Evolutionary conservation across 37 sponge, comb jelly and placozoan species (phyloP), one percentile per base, ranked within the genome.

Genomic region (Diacarnus erythraeanus): DNA sequence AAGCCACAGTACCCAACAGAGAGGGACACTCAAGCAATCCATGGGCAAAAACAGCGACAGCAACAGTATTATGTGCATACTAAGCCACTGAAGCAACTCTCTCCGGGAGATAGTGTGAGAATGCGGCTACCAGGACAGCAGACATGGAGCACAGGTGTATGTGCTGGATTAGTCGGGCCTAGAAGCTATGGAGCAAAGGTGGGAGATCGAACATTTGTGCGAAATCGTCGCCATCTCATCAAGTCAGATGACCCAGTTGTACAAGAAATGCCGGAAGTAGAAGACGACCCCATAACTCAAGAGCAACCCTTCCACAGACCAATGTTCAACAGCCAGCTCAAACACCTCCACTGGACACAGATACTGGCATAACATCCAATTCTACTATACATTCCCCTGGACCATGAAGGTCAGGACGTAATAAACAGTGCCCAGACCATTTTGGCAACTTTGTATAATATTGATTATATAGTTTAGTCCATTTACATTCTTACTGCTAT

Each of bases 161-260:
- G 77, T 39, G 47, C 38, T 54, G 75, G 83, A 25, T 39, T 75
- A 15, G 75, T 31, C 22, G 83, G 83, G 22, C 65, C 76, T 20
- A 25, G 76, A 5, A 82, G 83, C 56, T 82, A 82, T 82, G 38
- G 31, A 2, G 74, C 71, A 18, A n/a, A 72, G 57, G 82, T 81
- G 38, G 82, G 82, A 17, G 82, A 72, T 4, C 61, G 69, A 2
- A 29, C 25, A 22, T 82, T 63, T 64, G 21, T 71, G 5, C 83
- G 76, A 12, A 82, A 82, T 38, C 60, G 81, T 1, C 22, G 81
- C 1, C 81, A 80, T n/a, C 73, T 80, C 15, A 80, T 71, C 23
- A 23, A 40, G 37, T n/a, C 67, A 23, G 65, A 77, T 34, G 66
- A 77, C 5, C 60, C 60, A 22, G 58, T 30, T 12, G 70, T 37